These are phyloP conservation scores for Rhinopomastus cyanomelas DNA, from an alignment of 2,113 vertebrate genomes.

Conservation along the genomic window DNA sequence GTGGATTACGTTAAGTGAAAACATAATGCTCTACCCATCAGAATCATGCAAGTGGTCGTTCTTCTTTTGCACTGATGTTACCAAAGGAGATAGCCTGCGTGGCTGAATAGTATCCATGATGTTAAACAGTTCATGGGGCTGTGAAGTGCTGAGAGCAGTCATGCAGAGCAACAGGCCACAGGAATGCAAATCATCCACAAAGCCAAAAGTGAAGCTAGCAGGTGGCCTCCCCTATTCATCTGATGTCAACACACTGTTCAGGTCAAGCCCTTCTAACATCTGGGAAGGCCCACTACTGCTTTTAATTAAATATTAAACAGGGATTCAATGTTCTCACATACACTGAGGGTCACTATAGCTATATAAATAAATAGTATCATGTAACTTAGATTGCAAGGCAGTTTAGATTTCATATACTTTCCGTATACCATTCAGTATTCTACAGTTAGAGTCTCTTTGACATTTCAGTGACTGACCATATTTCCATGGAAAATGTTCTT, in stretches of 20 bases:
- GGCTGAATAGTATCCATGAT: slow-evolving; percentile 84
- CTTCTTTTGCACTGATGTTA: slow-evolving; percentile 65
- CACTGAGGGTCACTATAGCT: slow-evolving; percentile 77
- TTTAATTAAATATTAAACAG: slow-evolving; percentile 90
- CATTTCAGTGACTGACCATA: slow-evolving; percentile 56
- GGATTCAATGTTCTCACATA: slow-evolving; percentile 77
- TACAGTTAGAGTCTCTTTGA: slow-evolving; percentile 43
- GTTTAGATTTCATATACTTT: slow-evolving; percentile 76
- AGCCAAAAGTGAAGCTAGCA: slow-evolving; percentile 90
- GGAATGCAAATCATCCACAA: slow-evolving; percentile 91
- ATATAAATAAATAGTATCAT: slow-evolving; percentile 81
- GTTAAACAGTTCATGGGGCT: slow-evolving; percentile 88
- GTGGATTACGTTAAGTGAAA: slow-evolving; percentile 69
- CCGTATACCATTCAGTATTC: slow-evolving; percentile 69
- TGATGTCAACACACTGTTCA: slow-evolving; percentile 85
- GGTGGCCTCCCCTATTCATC: slow-evolving; percentile 90
- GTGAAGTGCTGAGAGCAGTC: slow-evolving; percentile 88
- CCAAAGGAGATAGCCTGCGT: slow-evolving; percentile 76
- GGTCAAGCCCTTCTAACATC: slow-evolving; percentile 83
- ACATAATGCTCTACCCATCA: slow-evolving; percentile 62
- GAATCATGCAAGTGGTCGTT: slow-evolving; percentile 51
- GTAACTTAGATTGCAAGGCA: slow-evolving; percentile 72
- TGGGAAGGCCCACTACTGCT: slow-evolving; percentile 82
- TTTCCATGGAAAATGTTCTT: slow-evolving; percentile 69
- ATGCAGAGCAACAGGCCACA: slow-evolving; percentile 90